Conservation (phyloP, 2,797 vertebrate species). For the Todus mexicanus region DNA sequence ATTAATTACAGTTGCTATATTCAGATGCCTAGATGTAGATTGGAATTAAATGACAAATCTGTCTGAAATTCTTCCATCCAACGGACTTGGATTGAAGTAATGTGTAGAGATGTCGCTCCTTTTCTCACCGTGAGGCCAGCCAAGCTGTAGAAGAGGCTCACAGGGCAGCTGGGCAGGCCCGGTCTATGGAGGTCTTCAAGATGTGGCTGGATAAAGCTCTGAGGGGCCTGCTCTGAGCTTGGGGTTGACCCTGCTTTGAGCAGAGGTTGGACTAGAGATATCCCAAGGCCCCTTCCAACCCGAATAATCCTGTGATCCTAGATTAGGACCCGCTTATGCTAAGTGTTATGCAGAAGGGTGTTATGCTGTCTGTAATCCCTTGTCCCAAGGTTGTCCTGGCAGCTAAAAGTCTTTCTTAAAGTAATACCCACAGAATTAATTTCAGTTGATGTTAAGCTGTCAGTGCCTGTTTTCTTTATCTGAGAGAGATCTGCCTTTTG, state of each 20-base stretch:
- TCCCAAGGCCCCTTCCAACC: not conserved
- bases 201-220: not conserved
- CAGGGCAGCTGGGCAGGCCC: not conserved
- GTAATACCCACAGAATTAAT: not conserved
- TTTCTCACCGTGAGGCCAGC: fast-evolving
- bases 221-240: not conserved
- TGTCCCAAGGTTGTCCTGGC: not conserved
- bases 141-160: not conserved
- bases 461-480: not conserved
- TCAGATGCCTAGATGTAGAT: not conserved
- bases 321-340: not conserved
- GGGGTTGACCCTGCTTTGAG: not conserved
- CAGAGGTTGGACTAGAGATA: not conserved
- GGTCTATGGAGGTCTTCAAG: not conserved
- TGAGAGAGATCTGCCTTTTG: not conserved
- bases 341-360: not conserved
- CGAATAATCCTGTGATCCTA: not conserved
- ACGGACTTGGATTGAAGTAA: not conserved
- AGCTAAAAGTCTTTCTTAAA: not conserved
- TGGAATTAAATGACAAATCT: not conserved
- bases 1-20: not conserved
- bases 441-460: not conserved
- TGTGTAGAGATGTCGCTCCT: not conserved
- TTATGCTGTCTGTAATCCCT: not conserved
- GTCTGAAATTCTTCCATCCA: not conserved